Base-by-base conservation (phyloP, 2,888 invertebrate species). In the Embidobia sp. region DNA sequence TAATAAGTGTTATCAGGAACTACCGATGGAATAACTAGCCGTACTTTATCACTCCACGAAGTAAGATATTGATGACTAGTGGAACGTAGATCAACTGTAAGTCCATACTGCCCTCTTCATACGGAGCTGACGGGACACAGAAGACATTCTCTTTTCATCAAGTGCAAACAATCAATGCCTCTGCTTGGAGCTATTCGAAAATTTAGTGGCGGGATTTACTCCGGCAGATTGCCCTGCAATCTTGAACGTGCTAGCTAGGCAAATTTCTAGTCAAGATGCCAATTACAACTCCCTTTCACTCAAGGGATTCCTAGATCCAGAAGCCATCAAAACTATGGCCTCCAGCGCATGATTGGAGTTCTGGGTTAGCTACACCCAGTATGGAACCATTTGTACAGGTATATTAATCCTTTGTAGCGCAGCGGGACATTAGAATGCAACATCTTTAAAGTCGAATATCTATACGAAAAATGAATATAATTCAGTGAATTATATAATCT, bases 1-100 rank as follows among this genome's bases (percentile, higher is more conserved):
- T 0, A 31, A 74, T 0, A 55, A 55, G 3, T 84, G 83, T 19
- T 82, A 79, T 19, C 26, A 80, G 3, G 81, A 83, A 40, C 10
- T 44, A 3, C 44, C 44, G 1, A 11, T 10, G 11, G 10, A 8
- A 18, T 8, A 2, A 1, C 1, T 3, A 3, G 7, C 1, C 3
- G 0, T 40, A 40, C 18, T 40, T 18, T 11, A 55, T 83, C 22
- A 42, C 80, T 1, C 81, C 82, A 0, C 40, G 79, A 3, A 80
- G 79, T 0, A 74, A 78, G 5, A 74, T 83, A 0, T 11, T 84
- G 1, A 74, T 72, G n/a, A 40, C 26, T 0, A 19, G 26, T 0
- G 79, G 77, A 0, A 78, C 76, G 5, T 42, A 77, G 49, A 42
- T 78, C 0, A 73, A 76, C 0, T 83, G 82, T 10, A 80, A 64